Evolutionary conservation across 2,888 invertebrate genomes (phyloP).

Genomic region (Aquatica leii): DNA sequence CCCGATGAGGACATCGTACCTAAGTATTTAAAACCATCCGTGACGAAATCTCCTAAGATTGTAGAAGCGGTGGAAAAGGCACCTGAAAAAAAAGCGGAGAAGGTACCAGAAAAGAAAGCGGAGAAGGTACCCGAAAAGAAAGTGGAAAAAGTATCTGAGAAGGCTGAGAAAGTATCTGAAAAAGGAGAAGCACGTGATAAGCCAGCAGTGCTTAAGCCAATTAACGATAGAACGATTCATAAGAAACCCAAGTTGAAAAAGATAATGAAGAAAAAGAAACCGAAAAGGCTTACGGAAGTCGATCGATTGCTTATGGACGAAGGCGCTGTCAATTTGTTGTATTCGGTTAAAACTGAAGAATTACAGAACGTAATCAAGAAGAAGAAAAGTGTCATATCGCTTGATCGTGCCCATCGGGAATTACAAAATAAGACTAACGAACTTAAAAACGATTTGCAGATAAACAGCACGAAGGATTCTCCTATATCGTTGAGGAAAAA

Average conservation of each 20-base stretch:
- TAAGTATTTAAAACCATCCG: constrained; percentile 3
- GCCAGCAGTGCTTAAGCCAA: constrained; percentile 17
- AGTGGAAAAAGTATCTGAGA: too few relatives aligned
- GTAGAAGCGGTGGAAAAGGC: not conserved
- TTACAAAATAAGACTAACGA: constrained; percentile 55
- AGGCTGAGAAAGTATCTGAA: too few relatives aligned
- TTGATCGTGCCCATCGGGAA: constrained; percentile 54
- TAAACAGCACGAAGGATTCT: constrained; percentile 55
- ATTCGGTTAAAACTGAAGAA: constrained; percentile 73
- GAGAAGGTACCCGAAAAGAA: constrained; percentile 9
- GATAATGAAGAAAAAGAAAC: constrained; percentile 26
- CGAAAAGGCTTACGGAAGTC: constrained; percentile 69
- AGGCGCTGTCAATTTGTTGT: constrained; percentile 86
- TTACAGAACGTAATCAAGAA: constrained; percentile 43
- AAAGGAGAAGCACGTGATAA: constrained; percentile 10
- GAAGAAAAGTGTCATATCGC: constrained; percentile 49
- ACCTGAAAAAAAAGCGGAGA: not conserved
- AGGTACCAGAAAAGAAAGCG: too few relatives aligned
- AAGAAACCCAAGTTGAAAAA: constrained; percentile 12
- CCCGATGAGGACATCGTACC: constrained; percentile 64
- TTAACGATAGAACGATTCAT: not conserved
- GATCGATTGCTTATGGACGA: constrained; percentile 83
- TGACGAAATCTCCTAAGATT: constrained; percentile 3
- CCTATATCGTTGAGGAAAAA: constrained; percentile 62
- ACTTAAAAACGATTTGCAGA: constrained; percentile 55